phyloP scores from a whole-genome alignment of 2,113 vertebrate species.

The Mormyrus iriodes region DNA sequence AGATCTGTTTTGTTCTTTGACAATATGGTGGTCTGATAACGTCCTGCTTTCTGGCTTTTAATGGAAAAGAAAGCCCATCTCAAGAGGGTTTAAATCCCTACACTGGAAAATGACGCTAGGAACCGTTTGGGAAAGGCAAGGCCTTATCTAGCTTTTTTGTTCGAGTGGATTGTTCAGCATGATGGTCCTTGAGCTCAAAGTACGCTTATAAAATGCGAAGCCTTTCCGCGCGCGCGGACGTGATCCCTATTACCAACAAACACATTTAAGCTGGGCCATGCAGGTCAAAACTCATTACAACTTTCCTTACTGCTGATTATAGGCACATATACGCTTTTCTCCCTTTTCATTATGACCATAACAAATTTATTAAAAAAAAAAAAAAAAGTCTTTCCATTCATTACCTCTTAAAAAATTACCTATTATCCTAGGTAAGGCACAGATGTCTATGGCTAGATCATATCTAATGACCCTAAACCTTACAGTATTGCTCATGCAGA shows the following conservation, averaged over 20 bases:
- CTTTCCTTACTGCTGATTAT: slow-evolving; percentile 6
- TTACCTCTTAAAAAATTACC: slow-evolving; percentile 2
- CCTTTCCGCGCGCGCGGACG: background rate
- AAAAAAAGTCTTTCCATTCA: background rate
- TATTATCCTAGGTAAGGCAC: background rate
- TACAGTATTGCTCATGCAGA: background rate
- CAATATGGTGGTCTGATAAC: slow-evolving; percentile 21
- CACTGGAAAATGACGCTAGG: slow-evolving; percentile 24
- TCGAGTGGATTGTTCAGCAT: slow-evolving; percentile 1
- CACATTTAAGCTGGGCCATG: background rate
- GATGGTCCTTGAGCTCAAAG: background rate
- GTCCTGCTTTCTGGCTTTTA: slow-evolving; percentile 23
- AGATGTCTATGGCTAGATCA: slow-evolving; percentile 9
- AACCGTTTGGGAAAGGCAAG: background rate
- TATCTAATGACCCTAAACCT: slow-evolving; percentile 16
- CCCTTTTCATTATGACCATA: background rate
- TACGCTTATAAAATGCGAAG: slow-evolving; percentile 10
- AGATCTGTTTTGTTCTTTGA: slow-evolving; percentile 9
- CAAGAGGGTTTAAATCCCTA: slow-evolving; percentile 19
- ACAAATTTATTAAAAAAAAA: background rate
- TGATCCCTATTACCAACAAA: background rate
- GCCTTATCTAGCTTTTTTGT: slow-evolving; percentile 9
- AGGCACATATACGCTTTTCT: background rate
- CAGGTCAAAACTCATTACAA: slow-evolving; percentile 8
- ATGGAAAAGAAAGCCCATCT: slow-evolving; percentile 37